phyloP scores from a whole-genome alignment of 1,140 invertebrate genomes.

The Cotesia vestalis region DNA sequence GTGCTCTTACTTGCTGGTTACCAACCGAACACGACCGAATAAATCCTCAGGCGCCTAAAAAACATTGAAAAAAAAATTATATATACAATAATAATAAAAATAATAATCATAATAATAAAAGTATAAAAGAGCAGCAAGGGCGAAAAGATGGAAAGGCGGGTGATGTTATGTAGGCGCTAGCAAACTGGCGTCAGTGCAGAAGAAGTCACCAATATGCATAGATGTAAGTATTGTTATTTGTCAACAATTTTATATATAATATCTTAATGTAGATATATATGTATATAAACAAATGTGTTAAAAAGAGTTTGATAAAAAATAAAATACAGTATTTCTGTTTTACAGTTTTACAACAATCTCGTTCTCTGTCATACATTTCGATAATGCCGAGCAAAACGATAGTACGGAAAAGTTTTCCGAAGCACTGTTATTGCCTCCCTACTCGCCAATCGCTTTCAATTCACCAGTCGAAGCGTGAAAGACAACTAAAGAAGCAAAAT shows the following conservation, averaged over 20 bases:
- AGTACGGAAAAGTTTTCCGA: slow-evolving; percentile 3
- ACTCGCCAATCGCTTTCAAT: slow-evolving; percentile 6
- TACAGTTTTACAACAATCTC: slow-evolving; percentile 8
- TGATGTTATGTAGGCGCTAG: neutral
- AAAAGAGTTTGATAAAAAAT: neutral
- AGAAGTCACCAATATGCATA: neutral
- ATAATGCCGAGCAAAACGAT: slow-evolving; percentile 13
- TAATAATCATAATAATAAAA: neutral
- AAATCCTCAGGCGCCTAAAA: slow-evolving; percentile 26
- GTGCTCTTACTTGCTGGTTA: slow-evolving; percentile 3
- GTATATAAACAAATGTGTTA: no score
- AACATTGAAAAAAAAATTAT: slow-evolving; percentile 13
- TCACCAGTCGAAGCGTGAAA: slow-evolving; percentile 45
- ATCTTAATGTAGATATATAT: no score
- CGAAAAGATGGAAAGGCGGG: neutral
- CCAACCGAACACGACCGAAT: slow-evolving; percentile 11
- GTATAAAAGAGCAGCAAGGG: neutral
- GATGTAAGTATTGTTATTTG: slow-evolving; percentile 11
- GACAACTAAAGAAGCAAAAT: slow-evolving; percentile 47
- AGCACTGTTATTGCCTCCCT: slow-evolving; percentile 5
- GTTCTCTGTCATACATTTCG: slow-evolving; percentile 4
- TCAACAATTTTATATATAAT: neutral
- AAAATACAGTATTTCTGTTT: neutral
- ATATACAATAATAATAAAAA: slow-evolving; percentile 17
- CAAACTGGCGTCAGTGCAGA: neutral